These are phyloP conservation scores for Arctia plantaginis DNA, from an alignment of 2,888 invertebrate genomes.

Conservation along the genomic window DNA sequence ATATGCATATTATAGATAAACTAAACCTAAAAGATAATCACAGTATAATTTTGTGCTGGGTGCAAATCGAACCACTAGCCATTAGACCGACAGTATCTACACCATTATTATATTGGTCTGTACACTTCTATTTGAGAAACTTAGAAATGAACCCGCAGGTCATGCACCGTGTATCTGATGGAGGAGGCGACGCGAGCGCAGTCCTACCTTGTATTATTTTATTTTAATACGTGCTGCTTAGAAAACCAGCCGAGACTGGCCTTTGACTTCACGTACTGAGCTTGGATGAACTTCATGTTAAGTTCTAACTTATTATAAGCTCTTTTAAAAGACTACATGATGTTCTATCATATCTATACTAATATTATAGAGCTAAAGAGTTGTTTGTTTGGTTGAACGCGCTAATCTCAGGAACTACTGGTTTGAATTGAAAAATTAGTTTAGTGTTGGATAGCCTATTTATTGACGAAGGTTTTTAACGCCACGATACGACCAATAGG, in stretches of 20 bases:
- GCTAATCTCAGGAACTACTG: no score
- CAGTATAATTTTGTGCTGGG: no score
- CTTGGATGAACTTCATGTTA: not conserved
- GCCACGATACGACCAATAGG: no score
- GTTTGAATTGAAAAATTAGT: no score
- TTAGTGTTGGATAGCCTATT: no score
- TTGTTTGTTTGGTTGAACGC: no score
- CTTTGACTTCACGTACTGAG: not conserved
- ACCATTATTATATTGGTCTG: no score
- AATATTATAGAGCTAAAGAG: not conserved
- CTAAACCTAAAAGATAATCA: no score
- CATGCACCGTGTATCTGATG: conserved; percentile 44
- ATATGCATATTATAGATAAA: no score
- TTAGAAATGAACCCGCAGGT: conserved; percentile 30
- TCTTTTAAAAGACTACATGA: not conserved
- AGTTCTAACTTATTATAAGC: not conserved
- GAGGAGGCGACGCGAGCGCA: conserved; percentile 19
- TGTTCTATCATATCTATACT: not conserved
- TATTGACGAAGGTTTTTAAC: no score
- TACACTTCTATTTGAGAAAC: conserved; percentile 22
- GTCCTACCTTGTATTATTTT: conserved; percentile 29
- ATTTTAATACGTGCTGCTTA: conserved; percentile 32
- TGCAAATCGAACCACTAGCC: no score
- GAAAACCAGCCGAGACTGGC: conserved; percentile 12
- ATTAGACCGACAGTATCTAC: no score